Conservation (phyloP, 2,113 vertebrate genomes). For the Podarcis raffonei region DNA sequence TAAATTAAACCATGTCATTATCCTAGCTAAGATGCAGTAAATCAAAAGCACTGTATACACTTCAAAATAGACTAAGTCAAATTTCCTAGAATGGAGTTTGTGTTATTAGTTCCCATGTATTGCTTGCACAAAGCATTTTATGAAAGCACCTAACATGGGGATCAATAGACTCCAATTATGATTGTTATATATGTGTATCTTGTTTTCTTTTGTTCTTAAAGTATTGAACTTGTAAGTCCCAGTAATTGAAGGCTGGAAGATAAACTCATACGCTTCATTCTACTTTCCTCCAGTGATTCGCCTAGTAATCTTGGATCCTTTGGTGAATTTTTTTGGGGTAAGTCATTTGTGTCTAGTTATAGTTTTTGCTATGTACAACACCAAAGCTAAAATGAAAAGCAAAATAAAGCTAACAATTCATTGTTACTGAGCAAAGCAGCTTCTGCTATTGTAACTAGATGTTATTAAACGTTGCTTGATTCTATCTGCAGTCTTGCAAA, state of each 20-base stretch:
- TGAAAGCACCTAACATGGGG: background rate
- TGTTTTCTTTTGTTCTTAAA: conserved; percentile 1
- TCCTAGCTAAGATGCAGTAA: conserved; percentile 11
- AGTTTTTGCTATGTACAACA: background rate
- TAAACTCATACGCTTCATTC: background rate
- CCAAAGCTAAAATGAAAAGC: background rate
- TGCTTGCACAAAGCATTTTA: background rate
- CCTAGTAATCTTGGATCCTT: background rate
- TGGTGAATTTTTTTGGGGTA: background rate
- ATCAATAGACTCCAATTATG: background rate
- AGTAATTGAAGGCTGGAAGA: background rate
- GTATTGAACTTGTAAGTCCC: background rate
- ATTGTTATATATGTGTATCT: background rate
- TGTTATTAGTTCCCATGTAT: background rate
- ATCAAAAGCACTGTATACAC: conserved; percentile 12
- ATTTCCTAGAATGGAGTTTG: conserved; percentile 1
- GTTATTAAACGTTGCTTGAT: background rate
- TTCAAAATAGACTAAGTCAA: conserved; percentile 25
- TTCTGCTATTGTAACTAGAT: background rate
- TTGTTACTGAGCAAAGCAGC: background rate
- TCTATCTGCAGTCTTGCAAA: background rate
- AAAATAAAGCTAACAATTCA: background rate
- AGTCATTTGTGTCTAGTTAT: background rate
- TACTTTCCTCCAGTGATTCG: background rate
- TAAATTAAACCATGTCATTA: conserved; percentile 15